Evolutionary conservation across 2,888 invertebrate genomes (phyloP).

Genomic region (Nephrocerus scutellatus): DNA sequence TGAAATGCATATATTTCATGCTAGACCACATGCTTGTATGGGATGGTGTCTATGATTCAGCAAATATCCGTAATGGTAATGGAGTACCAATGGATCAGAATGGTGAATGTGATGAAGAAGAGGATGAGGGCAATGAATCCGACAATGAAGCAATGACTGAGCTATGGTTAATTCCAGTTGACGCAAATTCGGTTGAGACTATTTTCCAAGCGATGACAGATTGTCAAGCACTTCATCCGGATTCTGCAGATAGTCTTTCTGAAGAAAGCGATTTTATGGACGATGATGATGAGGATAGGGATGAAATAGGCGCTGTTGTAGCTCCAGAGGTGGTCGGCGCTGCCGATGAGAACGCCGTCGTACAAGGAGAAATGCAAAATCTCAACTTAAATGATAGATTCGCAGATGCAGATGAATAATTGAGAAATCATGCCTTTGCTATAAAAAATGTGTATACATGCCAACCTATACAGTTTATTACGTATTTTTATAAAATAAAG

Average conservation of each 20-base stretch:
- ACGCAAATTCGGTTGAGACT: slow-evolving; percentile 55
- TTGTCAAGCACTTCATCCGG: slow-evolving; percentile 75
- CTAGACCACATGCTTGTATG: slow-evolving; percentile 41
- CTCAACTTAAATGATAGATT: slow-evolving; percentile 43
- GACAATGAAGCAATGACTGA: slow-evolving; percentile 56
- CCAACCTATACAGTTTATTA: slow-evolving; percentile 6
- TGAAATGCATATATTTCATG: slow-evolving; percentile 44
- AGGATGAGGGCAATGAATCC: slow-evolving; percentile 44
- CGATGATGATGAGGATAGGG: slow-evolving; percentile 29
- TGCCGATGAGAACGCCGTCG: slow-evolving; percentile 22
- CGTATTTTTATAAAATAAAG: slow-evolving; percentile 27
- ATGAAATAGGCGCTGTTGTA: slow-evolving; percentile 26
- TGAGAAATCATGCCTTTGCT: slow-evolving; percentile 22
- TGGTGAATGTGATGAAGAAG: slow-evolving; percentile 38
- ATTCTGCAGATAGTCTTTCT: slow-evolving; percentile 56
- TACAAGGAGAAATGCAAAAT: slow-evolving; percentile 39
- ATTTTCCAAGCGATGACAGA: slow-evolving; percentile 70
- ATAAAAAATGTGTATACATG: slow-evolving; percentile 4
- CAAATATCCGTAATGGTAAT: slow-evolving; percentile 20
- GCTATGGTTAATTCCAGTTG: slow-evolving; percentile 63
- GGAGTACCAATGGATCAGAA: slow-evolving; percentile 32
- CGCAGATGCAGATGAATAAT: slow-evolving; percentile 43
- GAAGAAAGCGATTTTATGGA: slow-evolving; percentile 45
- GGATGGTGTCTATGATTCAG: slow-evolving; percentile 36
- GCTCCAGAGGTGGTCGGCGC: not conserved